Evolutionary conservation across 37 sponge, comb jelly and placozoan genomes (phyloP), one percentile per base, ranked within the genome.

Genomic region (Ianthella basta): DNA sequence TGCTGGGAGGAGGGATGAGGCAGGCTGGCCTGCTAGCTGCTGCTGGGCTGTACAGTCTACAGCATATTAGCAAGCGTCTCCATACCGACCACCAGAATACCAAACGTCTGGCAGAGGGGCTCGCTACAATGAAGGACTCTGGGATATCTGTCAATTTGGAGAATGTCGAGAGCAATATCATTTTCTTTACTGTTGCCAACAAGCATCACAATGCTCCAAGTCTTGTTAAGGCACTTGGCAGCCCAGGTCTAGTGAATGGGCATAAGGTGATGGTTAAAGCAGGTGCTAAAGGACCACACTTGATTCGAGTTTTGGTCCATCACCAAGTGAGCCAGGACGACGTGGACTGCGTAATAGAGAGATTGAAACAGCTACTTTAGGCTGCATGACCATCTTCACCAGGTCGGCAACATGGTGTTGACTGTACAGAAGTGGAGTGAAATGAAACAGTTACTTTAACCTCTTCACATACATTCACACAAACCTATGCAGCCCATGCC

Each of bases 1-100:
- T 65, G 16, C 19, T 82, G 54, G 83, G 83, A 8, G 83, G 83
- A 30, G 81, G 81, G 10, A 86, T 91, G 91, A 39, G 91, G 32
- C 95, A 94, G 74, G 81, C 56, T 44, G 95, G 95, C 0, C 70
- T 94, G 35, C 29, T 94, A 0, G 95, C 95, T 69, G 95, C 95
- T 37, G 82, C 95, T 74, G 95, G 91, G 0, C 34, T 94, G 0
- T 85, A 88, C 37, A 87, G 89, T 29, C 82, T 94, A 64, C 85
- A 94, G 34, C 83, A 80, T 41, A 91, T 91, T 72, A 33, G 74
- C 20, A 56, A 63, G 23, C 39, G 57, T 15, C 68, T 94, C 60
- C 85, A 91, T 14, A 59, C 24, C 4, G 95, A 94, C 74, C 95
- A 94, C 83, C 72, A 89, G 38, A 91, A 84, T 82, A 91, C 95